A percentile compares a stretch with the other conserved stretches of the same genome.
phyloP scores from a whole-genome alignment of 2,888 invertebrate species.

The Phoenoteleia sp. region DNA sequence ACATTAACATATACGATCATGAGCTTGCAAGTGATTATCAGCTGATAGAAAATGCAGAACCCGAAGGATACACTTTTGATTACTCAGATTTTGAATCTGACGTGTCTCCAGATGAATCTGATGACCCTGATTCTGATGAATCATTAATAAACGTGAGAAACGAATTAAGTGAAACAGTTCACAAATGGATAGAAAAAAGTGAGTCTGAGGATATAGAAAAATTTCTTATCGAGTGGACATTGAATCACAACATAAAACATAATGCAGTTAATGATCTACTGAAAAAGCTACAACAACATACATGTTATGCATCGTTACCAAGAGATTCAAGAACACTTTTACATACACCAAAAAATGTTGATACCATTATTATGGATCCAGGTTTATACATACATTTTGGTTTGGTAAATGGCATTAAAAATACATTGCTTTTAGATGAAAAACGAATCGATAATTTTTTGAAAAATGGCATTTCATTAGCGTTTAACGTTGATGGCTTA shows the following conservation, averaged over 20 bases:
- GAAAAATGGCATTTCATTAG: slow-evolving; percentile 17
- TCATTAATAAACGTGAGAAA: not conserved
- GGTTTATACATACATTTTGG: slow-evolving; percentile 36
- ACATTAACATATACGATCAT: too few relatives aligned
- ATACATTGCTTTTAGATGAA: slow-evolving; percentile 1
- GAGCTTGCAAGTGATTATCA: too few relatives aligned
- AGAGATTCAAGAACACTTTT: slow-evolving; percentile 9
- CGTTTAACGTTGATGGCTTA: slow-evolving; percentile 62
- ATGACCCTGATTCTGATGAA: not conserved
- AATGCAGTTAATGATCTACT: slow-evolving; percentile 4
- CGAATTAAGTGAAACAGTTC: too few relatives aligned
- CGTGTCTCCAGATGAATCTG: not conserved
- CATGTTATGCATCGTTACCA: slow-evolving; percentile 15
- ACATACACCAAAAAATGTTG: slow-evolving; percentile 8
- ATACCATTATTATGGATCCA: not conserved
- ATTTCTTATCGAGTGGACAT: slow-evolving; percentile 10
- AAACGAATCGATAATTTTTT: slow-evolving; percentile 1
- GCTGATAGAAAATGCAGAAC: too few relatives aligned
- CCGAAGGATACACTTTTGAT: not conserved
- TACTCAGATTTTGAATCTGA: slow-evolving; percentile 8
- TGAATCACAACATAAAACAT: not conserved
- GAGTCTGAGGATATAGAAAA: not conserved
- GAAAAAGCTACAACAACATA: slow-evolving; percentile 9
- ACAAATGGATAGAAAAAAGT: not conserved
- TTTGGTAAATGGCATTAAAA: slow-evolving; percentile 22